phyloP scores from a whole-genome alignment of 2,888 invertebrate species.

The Seira sanloemensis region DNA sequence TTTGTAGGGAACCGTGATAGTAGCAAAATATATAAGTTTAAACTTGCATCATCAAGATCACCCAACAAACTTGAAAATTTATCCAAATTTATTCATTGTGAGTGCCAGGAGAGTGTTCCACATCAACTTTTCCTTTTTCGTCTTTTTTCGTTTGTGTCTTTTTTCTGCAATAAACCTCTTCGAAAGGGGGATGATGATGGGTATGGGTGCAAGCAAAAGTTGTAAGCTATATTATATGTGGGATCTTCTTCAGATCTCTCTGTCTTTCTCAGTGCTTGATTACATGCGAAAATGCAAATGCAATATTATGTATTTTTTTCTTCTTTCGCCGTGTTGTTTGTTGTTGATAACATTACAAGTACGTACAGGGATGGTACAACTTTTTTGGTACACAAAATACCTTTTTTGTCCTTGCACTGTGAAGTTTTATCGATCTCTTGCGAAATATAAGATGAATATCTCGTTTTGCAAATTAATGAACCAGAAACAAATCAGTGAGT shows the following conservation, averaged over 20 bases:
- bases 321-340: background rate
- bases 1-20: too few species aligned
- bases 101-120: constrained; percentile 1
- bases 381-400: background rate
- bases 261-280: background rate
- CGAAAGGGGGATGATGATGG: background rate
- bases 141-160: background rate
- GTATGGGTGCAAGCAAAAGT: background rate
- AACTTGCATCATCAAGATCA: background rate
- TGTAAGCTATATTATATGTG: background rate
- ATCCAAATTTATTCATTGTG: constrained; percentile 4
- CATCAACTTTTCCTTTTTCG: background rate
- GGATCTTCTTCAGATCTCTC: background rate
- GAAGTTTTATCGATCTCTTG: background rate
- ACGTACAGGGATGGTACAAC: background rate
- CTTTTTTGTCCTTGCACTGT: constrained; percentile 1
- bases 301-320: constrained; percentile 5
- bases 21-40: background rate
- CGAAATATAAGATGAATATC: background rate
- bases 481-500: constrained; percentile 1
- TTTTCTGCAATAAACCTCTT: background rate
- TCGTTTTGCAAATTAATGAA: constrained; percentile 4
- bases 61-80: constrained; percentile 1
- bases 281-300: constrained; percentile 21
- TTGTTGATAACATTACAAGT: background rate